phyloP scores from a whole-genome alignment of 1,140 invertebrate genomes.

The Aphaenogaster floridana region DNA sequence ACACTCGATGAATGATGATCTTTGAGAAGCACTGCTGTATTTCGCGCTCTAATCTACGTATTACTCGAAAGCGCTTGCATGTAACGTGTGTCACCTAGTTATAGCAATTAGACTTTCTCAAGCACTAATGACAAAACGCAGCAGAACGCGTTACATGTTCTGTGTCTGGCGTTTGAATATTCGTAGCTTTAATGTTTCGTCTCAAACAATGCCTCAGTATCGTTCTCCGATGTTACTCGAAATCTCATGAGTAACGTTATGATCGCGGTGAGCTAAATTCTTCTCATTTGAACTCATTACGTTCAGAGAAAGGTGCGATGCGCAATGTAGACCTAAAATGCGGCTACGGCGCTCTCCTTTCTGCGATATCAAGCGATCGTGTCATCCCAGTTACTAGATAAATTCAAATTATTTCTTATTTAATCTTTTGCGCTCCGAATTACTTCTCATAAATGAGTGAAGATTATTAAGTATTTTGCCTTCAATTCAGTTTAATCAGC shows the following conservation, averaged over 20 bases:
- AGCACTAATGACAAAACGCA: background rate
- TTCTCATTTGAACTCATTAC: conserved; percentile 9
- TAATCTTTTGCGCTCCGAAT: no score
- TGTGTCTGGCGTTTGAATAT: background rate
- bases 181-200: background rate
- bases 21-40: conserved; percentile 6
- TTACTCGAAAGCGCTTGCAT: conserved; percentile 13
- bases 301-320: conserved; percentile 16
- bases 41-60: background rate
- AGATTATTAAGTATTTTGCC: no score
- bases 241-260: conserved; percentile 16
- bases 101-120: conserved; percentile 45
- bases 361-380: background rate
- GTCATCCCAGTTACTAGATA: background rate
- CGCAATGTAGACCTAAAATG: background rate
- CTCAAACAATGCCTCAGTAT: background rate
- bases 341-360: background rate
- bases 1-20: background rate
- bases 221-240: background rate
- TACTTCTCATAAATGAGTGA: no score
- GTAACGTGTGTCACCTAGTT: conserved; percentile 27
- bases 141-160: background rate
- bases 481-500: no score
- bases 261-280: conserved; percentile 1
- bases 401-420: no score